Conservation (phyloP, 2,888 invertebrate genomes). For the Rhamphomyia laevipes region DNA sequence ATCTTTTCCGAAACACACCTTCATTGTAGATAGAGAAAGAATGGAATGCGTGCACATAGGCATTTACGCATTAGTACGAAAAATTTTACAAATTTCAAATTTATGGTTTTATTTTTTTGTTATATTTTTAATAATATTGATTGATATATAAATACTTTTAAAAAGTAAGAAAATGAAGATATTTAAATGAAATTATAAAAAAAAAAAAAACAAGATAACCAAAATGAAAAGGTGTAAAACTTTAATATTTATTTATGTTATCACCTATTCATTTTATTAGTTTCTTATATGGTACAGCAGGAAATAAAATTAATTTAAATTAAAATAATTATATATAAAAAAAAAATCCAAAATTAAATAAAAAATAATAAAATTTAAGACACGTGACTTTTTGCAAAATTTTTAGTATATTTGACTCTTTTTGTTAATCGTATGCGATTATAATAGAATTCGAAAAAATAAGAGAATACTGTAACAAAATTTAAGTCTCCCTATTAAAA, state of each 20-base stretch:
- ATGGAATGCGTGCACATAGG: slow-evolving; percentile 45
- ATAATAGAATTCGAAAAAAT: too few species aligned
- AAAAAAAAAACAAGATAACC: background rate
- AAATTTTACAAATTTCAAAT: slow-evolving; percentile 37
- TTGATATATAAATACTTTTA: background rate
- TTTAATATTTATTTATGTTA: background rate
- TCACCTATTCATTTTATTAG: background rate
- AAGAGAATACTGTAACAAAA: too few species aligned
- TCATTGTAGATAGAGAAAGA: slow-evolving; percentile 39
- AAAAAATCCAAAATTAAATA: too few species aligned
- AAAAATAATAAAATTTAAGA: too few species aligned
- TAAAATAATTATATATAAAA: too few species aligned
- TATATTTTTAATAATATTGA: slow-evolving; percentile 15
- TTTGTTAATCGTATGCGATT: too few species aligned
- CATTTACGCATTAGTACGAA: slow-evolving; percentile 40
- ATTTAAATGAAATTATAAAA: slow-evolving; percentile 9
- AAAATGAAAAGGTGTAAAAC: background rate
- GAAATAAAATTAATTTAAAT: too few species aligned
- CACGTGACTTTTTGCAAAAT: too few species aligned
- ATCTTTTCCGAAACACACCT: slow-evolving; percentile 95
- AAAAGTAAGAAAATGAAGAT: slow-evolving; percentile 7
- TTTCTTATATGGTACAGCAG: too few species aligned
- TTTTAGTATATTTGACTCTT: too few species aligned
- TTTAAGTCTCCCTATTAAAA: too few species aligned
- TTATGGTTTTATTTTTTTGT: slow-evolving; percentile 15